Conservation (phyloP, 2,113 vertebrate species). For the Fregata magnificens region DNA sequence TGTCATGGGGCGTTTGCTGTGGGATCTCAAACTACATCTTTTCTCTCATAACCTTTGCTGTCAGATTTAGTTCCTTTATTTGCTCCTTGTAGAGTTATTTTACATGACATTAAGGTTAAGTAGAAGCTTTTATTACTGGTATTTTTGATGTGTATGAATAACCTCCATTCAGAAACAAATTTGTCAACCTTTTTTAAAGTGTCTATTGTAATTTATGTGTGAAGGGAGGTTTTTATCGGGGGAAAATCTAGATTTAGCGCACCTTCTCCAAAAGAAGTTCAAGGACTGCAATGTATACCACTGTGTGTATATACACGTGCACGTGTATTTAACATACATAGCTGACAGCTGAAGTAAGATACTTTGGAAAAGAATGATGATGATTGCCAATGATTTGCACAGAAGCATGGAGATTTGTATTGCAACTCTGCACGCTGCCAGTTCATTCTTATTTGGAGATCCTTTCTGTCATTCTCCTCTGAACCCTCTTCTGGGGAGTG, state of each 20-base stretch:
- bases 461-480: not conserved
- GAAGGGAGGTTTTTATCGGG: not conserved
- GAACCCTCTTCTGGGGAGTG: not conserved
- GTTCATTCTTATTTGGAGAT: not conserved
- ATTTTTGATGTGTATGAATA: slow-evolving; percentile 68
- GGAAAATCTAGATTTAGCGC: slow-evolving; percentile 13
- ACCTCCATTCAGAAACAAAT: slow-evolving; percentile 72
- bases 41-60: slow-evolving; percentile 79
- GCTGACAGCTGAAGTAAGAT: slow-evolving; percentile 6
- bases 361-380: not conserved
- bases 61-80: slow-evolving; percentile 78
- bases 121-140: slow-evolving; percentile 72
- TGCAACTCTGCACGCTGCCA: not conserved
- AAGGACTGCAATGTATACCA: not conserved
- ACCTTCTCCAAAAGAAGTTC: slow-evolving; percentile 7
- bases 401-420: not conserved
- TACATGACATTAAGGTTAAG: slow-evolving; percentile 72
- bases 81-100: slow-evolving; percentile 70
- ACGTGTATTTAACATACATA: not conserved
- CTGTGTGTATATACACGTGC: not conserved
- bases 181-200: slow-evolving; percentile 68
- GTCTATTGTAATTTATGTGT: slow-evolving; percentile 62
- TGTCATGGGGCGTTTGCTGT: slow-evolving; percentile 67
- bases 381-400: slow-evolving; percentile 23
- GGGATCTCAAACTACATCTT: slow-evolving; percentile 75